Evolutionary conservation across 2,113 vertebrate genomes (phyloP).

Genomic region (Sinocyclocheilus rhinocerous): DNA sequence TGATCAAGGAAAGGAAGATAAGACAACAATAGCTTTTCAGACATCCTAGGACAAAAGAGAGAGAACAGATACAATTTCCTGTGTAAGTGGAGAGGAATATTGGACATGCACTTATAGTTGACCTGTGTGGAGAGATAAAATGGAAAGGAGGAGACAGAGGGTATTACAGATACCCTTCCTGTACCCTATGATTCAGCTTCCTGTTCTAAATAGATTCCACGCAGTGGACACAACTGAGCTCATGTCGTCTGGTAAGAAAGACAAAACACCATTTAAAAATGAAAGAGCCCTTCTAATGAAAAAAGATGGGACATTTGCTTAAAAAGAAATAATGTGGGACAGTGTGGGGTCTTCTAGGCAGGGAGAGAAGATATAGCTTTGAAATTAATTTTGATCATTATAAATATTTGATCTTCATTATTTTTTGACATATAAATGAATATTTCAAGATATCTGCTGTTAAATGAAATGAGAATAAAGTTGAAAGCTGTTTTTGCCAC

Average conservation of each 20-base stretch:
- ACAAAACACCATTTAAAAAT: neutral
- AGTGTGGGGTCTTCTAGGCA: neutral
- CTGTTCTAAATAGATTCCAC: constrained; percentile 29
- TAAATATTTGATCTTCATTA: neutral
- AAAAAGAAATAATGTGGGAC: neutral
- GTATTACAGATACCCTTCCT: constrained; percentile 17
- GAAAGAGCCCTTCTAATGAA: neutral
- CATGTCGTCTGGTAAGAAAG: neutral
- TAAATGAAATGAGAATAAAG: neutral
- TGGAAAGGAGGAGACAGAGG: neutral
- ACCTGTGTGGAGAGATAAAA: constrained; percentile 6
- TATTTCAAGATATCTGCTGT: neutral
- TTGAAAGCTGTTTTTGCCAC: neutral
- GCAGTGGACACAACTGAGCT: constrained; percentile 33
- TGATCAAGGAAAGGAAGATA: neutral
- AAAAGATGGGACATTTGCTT: neutral
- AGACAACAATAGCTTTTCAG: constrained; percentile 1
- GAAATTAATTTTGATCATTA: neutral
- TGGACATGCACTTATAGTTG: constrained; percentile 38
- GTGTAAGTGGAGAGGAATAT: constrained; percentile 4
- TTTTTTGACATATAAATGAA: neutral
- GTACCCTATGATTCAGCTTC: constrained; percentile 40
- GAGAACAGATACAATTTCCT: constrained; percentile 32
- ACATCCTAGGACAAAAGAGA: constrained; percentile 13
- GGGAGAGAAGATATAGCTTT: neutral